Percentiles rank a stretch among this genome's conserved stretches.
Evolutionary conservation across 2,113 vertebrate species (phyloP).

Genomic region (Trogon surrucura): DNA sequence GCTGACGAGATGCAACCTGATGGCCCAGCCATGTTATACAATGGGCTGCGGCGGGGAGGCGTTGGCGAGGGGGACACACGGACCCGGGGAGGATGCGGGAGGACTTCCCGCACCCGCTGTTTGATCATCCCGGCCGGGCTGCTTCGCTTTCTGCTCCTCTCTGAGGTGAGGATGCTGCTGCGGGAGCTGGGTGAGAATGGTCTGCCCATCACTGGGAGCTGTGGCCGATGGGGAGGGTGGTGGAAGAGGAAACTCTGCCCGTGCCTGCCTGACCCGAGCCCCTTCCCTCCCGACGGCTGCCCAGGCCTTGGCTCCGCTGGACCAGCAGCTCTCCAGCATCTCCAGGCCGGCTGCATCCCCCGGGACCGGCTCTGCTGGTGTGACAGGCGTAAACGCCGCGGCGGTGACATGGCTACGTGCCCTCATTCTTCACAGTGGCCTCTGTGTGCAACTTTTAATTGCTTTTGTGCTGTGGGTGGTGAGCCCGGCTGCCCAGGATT

Average conservation of each 20-base stretch:
- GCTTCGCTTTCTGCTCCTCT: background rate
- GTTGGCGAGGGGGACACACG: background rate
- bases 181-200: background rate
- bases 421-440: constrained; percentile 48
- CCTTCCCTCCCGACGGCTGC: fast-evolving
- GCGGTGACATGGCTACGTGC: constrained; percentile 19
- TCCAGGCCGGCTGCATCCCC: fast-evolving
- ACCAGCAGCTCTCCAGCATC: background rate
- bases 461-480: constrained; percentile 57
- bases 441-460: constrained; percentile 61
- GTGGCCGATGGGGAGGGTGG: background rate
- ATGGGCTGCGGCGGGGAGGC: background rate
- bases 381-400: background rate
- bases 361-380: background rate
- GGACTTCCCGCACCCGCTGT: background rate
- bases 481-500: constrained; percentile 19
- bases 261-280: background rate
- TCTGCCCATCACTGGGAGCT: background rate
- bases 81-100: background rate
- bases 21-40: background rate
- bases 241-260: background rate
- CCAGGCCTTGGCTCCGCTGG: fast-evolving
- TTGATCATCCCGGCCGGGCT: fast-evolving
- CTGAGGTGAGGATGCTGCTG: fast-evolving
- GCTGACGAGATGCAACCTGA: constrained; percentile 37